These are phyloP conservation scores for Scatophagus argus DNA, from an alignment of 2,113 vertebrate species.

Conservation along the genomic window DNA sequence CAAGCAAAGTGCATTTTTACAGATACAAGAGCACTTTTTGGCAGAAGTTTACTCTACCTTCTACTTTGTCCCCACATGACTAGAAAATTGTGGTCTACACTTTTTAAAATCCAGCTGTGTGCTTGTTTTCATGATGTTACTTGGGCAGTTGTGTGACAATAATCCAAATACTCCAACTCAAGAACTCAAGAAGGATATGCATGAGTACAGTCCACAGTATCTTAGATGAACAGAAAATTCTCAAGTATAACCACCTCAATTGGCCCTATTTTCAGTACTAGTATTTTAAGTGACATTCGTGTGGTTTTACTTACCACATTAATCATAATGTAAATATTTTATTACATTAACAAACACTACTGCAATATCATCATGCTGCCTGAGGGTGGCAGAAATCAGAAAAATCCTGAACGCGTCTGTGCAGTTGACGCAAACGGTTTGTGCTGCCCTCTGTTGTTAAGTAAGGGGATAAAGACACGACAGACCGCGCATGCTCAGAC, in stretches of 20 bases:
- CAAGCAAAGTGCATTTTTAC: background rate
- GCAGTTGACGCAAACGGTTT: too few relatives aligned
- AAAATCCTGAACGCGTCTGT: too few relatives aligned
- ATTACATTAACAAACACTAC: background rate
- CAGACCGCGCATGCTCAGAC: conserved; percentile 27
- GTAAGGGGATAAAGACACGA: background rate
- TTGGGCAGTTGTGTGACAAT: background rate
- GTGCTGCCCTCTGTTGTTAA: conserved; percentile 44
- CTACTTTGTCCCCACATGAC: too few relatives aligned
- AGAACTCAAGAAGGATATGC: too few relatives aligned
- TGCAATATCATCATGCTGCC: background rate
- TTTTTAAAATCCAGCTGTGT: background rate
- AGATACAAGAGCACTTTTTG: too few relatives aligned
- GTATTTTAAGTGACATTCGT: background rate
- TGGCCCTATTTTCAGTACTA: background rate
- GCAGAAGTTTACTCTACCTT: too few relatives aligned
- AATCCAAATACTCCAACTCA: background rate
- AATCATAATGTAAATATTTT: background rate
- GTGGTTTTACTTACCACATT: background rate
- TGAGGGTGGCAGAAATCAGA: background rate
- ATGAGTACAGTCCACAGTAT: background rate
- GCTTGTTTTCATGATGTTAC: background rate
- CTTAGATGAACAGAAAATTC: background rate
- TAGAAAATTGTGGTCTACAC: too few relatives aligned
- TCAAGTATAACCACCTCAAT: background rate